Evolutionary conservation across 2,888 invertebrate genomes (phyloP), one percentile per base, ranked within the genome.

Genomic region (Falcaria lacertinaria): DNA sequence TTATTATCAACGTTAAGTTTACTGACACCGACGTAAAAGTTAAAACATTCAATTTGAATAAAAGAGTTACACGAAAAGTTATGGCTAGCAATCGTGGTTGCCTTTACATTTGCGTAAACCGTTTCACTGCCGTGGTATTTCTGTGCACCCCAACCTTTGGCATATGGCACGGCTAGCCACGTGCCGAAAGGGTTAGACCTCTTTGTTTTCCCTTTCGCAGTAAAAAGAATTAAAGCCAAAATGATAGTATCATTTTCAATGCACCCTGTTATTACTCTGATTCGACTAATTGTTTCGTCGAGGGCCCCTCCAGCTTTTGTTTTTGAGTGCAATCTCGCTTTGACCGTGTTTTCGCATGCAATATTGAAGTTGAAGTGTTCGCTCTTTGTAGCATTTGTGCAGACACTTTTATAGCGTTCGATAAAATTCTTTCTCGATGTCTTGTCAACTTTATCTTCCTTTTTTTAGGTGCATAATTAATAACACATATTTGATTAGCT

Each of bases 181-280:
- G 86, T 67, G 85, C 72, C 79, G 55, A 80, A 82, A 80, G 86
- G 84, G 82, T 77, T 70, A 54, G 48, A 34, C 47, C 53, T 72
- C 69, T 80, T 83, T 81, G 80, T 86, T 80, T 80, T 73, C 69
- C 54, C 55, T 56, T 72, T 60, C 64, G 60, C 63, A 61, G 60
- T 63, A 73, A 74, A 74, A 70, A 64, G 57, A 73, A 74, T 70
- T 57, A 69, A 77, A 74, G 47, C 69, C 69, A 64, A 64, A 80
- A 79, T 73, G 84, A 81, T 77, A 73, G 77, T 85, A 88, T 88
- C 85, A 69, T 68, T 87, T 87, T 79, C 86, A 86, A 80, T 80
- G 69, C 62, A 56, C 66, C 52, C 57, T 71, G 74, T 79, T 84
- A 88, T 86, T 86, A 87, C 80, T 74, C 74, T 80, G 77, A 86